Percentiles rank a stretch among this genome's conserved stretches.
Evolutionary conservation across 2,888 invertebrate genomes (phyloP).

Genomic region (Ganaspis brasiliensis): DNA sequence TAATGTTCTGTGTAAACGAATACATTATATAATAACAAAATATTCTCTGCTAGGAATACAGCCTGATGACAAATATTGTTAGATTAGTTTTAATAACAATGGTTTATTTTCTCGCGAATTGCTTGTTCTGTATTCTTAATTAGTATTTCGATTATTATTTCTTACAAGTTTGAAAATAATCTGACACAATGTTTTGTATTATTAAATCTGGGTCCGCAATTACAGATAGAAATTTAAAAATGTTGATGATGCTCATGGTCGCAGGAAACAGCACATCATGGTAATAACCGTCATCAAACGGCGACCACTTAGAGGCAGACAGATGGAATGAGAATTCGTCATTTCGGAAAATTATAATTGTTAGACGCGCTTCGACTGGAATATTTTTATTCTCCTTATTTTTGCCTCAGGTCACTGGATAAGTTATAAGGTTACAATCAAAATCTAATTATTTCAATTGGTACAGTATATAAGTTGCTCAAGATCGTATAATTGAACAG

Average conservation of each 20-base stretch:
- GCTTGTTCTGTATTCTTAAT: too few relatives aligned
- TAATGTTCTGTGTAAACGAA: slow-evolving; percentile 76
- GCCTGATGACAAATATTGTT: too few relatives aligned
- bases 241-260: slow-evolving; percentile 74
- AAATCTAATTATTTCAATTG: slow-evolving; percentile 31
- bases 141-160: not conserved
- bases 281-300: slow-evolving; percentile 80
- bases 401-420: not conserved
- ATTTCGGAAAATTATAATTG: slow-evolving; percentile 62
- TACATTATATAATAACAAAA: slow-evolving; percentile 71
- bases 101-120: not conserved
- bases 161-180: not conserved
- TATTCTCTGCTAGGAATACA: slow-evolving; percentile 45
- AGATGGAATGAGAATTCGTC: slow-evolving; percentile 62
- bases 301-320: slow-evolving; percentile 77
- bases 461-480: slow-evolving; percentile 2
- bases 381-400: not conserved
- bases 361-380: not conserved
- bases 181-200: slow-evolving; percentile 8
- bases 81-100: slow-evolving; percentile 8
- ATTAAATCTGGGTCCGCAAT: slow-evolving; percentile 2
- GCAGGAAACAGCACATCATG: slow-evolving; percentile 80
- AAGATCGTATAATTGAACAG: slow-evolving; percentile 11
- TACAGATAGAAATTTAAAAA: slow-evolving; percentile 5
- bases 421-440: slow-evolving; percentile 36